Conservation (phyloP, 1,140 invertebrate species). For the Spodoptera frugiperda region DNA sequence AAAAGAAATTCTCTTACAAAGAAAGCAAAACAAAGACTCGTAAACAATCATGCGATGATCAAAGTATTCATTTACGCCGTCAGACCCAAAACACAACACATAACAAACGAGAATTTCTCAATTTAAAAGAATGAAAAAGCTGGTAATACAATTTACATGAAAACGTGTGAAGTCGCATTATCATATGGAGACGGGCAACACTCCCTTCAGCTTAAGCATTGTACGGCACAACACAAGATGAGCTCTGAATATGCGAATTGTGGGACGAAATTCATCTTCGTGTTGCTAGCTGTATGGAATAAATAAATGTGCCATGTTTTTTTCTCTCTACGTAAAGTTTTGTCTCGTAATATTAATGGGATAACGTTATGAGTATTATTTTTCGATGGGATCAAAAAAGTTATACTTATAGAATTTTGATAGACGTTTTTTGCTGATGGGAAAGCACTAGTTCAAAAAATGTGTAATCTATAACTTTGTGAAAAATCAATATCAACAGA, state of each 20-base stretch:
- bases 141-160: slow-evolving; percentile 38
- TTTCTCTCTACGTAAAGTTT: background rate
- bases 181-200: slow-evolving; percentile 18
- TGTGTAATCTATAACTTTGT: no score
- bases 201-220: slow-evolving; percentile 28
- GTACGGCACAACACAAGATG: slow-evolving; percentile 35
- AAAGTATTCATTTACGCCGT: slow-evolving; percentile 9
- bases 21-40: background rate
- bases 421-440: no score
- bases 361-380: background rate
- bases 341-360: background rate
- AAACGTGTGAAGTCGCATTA: slow-evolving; percentile 20
- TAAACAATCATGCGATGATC: background rate
- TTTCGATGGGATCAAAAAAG: background rate
- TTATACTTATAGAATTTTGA: background rate
- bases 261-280: slow-evolving; percentile 33
- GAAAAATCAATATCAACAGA: no score
- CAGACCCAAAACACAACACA: background rate
- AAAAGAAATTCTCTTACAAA: background rate
- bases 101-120: slow-evolving; percentile 29
- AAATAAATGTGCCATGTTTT: background rate
- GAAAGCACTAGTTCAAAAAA: no score
- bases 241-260: slow-evolving; percentile 32
- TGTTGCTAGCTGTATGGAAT: slow-evolving; percentile 13
- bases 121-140: slow-evolving; percentile 37